phyloP scores from a whole-genome alignment of 1,140 invertebrate genomes.

The Armadillidium nasatum region DNA sequence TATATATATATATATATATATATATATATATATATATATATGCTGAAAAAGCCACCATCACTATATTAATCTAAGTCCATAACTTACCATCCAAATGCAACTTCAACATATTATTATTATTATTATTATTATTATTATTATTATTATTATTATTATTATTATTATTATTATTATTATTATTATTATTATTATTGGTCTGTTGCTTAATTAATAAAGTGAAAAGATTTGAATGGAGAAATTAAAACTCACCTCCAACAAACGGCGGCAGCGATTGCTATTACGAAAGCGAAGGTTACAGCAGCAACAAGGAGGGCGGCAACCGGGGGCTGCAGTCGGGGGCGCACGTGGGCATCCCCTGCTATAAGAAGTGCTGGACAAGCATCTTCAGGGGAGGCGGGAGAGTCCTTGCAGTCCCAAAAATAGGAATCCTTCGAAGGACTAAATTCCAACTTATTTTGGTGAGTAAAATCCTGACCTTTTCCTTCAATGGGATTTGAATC shows the following conservation, averaged over 20 bases:
- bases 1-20: too few relatives aligned
- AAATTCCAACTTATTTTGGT: not conserved
- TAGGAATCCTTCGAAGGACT: not conserved
- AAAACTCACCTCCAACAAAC: slow-evolving; percentile 37
- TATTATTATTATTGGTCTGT: too few relatives aligned
- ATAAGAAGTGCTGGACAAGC: slow-evolving; percentile 37
- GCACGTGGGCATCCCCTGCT: slow-evolving; percentile 37
- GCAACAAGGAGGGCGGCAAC: slow-evolving; percentile 37
- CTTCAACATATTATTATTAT: not conserved
- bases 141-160: slow-evolving; percentile 1
- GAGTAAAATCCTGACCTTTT: not conserved
- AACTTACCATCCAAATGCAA: too few relatives aligned
- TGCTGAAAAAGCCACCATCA: too few relatives aligned
- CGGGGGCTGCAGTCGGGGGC: slow-evolving; percentile 34
- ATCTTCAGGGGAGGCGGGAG: slow-evolving; percentile 30
- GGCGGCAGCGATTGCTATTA: slow-evolving; percentile 34
- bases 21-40: too few relatives aligned
- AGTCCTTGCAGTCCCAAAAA: slow-evolving; percentile 19
- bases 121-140: not conserved
- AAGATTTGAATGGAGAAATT: too few relatives aligned
- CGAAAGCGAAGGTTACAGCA: slow-evolving; percentile 35
- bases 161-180: not conserved
- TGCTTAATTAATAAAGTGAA: too few relatives aligned
- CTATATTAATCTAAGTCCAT: too few relatives aligned
- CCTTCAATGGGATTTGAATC: not conserved